Base-by-base conservation (phyloP, 2,797 vertebrate species). In the Botia kubotai region DNA sequence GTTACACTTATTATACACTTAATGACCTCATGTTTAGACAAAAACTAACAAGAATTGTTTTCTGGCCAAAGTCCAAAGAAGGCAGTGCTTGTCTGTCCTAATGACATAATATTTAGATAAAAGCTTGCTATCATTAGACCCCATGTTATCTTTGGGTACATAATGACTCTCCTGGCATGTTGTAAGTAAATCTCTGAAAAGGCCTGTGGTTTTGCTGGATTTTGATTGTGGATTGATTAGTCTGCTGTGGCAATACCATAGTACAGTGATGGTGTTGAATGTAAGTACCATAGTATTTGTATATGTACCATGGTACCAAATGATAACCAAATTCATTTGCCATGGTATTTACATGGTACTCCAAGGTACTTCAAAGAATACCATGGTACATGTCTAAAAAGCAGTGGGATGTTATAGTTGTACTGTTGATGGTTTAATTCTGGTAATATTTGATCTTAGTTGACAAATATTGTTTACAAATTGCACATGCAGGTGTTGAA, bases 1-100 rank as follows among this genome's bases (percentile, higher is more conserved):
- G 17, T 29, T 66, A n/a, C 5, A 1, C 53, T 78, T 72, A 72
- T 68, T 26, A 26, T 26, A 26, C 23, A 26, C 23, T 26, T 53
- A 72, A 80, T 67, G 62, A 67, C 21, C 14, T 33, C 0, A 52
- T 53, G 8, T 77, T 52, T 33, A 80, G 55, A 75, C 11, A 3
- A 19, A 69, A 13, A 74, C 36, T 14, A 39, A 53, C 23, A 57
- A 55, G 46, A 72, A 43, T 57, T 53, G 17, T 21, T 57, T 84
- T 63, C 48, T 79, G 66, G 52, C 81, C 79, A 87, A 83, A 85
- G 86, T 87, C 79, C 82, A 82, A n/a, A 39, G 29, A 11, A 2
- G 29, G 21, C 46, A 11, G 53, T 67, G 17, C 68, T 76, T 29
- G n/a, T 46, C 57, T n/a, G 50, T 26, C 12, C 7, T 60, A 33